Percentiles rank a stretch among this genome's conserved stretches.
Evolutionary conservation across 2,113 vertebrate genomes (phyloP).

Genomic region (Agapornis roseicollis): DNA sequence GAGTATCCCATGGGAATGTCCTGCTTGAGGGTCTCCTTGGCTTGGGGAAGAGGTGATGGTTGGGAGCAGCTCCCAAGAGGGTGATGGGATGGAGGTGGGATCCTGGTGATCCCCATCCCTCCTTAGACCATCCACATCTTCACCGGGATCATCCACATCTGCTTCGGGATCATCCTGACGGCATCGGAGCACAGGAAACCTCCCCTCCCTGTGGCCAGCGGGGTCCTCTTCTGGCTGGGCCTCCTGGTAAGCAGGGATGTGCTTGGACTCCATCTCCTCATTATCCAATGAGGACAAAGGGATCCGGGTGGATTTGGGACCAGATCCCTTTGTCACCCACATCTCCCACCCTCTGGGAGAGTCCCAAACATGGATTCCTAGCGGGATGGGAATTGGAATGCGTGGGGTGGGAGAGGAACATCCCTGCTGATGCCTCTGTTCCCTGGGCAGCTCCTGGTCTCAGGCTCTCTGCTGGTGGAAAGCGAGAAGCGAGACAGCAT

Average conservation of each 20-base stretch:
- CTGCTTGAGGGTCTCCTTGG: neutral
- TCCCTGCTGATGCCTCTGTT: neutral
- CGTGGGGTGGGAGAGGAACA: accelerated
- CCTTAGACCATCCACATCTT: slow-evolving; percentile 58
- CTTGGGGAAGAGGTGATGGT: accelerated
- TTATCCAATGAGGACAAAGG: accelerated
- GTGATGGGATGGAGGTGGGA: accelerated
- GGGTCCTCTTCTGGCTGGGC: slow-evolving; percentile 60
- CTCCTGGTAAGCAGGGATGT: neutral
- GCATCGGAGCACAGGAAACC: accelerated
- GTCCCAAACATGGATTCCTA: accelerated
- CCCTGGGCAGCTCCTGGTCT: slow-evolving; percentile 44
- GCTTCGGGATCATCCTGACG: slow-evolving; percentile 27
- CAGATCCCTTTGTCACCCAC: neutral
- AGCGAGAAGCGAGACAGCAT: slow-evolving; percentile 29
- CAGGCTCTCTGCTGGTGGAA: slow-evolving; percentile 54
- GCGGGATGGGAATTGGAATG: accelerated
- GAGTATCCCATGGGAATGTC: neutral
- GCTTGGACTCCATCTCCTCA: neutral
- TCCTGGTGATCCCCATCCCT: neutral
- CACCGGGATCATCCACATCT: neutral
- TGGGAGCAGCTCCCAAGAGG: neutral
- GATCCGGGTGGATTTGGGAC: accelerated
- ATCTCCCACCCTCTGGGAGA: neutral
- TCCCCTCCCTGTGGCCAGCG: slow-evolving; percentile 20